phyloP scores from a whole-genome alignment of 2,113 vertebrate species.

The Muntiacus reevesi region DNA sequence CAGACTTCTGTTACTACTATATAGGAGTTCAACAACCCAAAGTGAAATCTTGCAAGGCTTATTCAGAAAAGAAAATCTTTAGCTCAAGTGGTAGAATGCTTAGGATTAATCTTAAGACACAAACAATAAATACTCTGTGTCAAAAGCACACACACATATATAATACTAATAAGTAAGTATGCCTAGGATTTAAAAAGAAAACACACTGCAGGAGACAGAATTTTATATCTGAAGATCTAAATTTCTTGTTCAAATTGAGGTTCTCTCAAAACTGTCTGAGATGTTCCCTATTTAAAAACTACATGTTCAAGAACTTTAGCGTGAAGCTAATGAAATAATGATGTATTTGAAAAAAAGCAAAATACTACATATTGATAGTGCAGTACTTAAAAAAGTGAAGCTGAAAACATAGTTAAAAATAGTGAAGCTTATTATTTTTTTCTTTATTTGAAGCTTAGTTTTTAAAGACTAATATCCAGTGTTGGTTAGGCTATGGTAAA shows the following conservation, averaged over 20 bases:
- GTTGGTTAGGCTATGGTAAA: not conserved
- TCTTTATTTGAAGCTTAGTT: not conserved
- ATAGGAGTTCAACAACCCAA: not conserved
- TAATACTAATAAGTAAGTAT: not conserved
- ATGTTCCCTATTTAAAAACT: not conserved
- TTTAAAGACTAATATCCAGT: not conserved
- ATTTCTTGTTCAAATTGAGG: not conserved
- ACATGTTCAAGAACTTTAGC: not conserved
- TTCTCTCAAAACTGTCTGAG: not conserved
- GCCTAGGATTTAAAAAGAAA: not conserved
- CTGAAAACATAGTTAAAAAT: conserved; percentile 6
- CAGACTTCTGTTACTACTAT: not conserved
- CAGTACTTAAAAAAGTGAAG: not conserved
- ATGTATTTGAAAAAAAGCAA: not conserved
- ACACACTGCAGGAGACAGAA: not conserved
- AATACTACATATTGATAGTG: not conserved
- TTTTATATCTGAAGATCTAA: not conserved
- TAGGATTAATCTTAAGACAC: not conserved
- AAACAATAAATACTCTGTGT: not conserved
- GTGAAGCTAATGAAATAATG: not conserved
- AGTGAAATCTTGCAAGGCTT: not conserved
- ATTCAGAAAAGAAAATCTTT: not conserved
- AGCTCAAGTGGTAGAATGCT: not conserved
- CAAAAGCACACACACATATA: not conserved
- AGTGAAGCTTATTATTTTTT: not conserved